Evolutionary conservation across 2,113 vertebrate species (phyloP).

Genomic region (Prunella himalayana): DNA sequence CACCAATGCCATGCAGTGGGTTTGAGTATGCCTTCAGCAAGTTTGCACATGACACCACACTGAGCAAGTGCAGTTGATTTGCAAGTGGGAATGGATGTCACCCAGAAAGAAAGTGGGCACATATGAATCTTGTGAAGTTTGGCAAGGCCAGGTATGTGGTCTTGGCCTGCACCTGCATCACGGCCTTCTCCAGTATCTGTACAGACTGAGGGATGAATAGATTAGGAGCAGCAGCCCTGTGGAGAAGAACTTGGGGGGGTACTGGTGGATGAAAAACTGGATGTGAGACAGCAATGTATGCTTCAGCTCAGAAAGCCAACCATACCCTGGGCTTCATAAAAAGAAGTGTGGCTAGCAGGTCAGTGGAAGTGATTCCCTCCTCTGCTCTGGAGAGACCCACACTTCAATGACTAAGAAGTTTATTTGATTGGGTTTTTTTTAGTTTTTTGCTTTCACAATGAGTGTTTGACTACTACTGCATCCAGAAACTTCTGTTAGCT

Average conservation of each 20-base stretch:
- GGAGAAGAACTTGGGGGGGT: background rate
- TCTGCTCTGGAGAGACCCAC: background rate
- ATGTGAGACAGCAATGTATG: background rate
- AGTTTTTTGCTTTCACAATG: background rate
- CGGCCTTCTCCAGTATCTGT: background rate
- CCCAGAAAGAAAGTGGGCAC: too few species aligned
- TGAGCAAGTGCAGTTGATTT: background rate
- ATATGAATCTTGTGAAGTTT: background rate
- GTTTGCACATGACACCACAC: fast-evolving
- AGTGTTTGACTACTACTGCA: fast-evolving
- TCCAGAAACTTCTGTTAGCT: background rate
- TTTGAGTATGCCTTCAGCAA: background rate
- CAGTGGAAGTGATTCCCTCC: background rate
- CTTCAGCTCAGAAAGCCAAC: background rate
- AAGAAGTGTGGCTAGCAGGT: background rate
- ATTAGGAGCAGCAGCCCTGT: background rate
- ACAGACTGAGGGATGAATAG: background rate
- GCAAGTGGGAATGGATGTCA: background rate
- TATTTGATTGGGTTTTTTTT: fast-evolving
- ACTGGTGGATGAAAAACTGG: background rate
- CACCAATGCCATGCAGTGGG: fast-evolving
- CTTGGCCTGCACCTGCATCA: background rate
- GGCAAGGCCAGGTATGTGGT: background rate
- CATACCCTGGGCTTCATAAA: background rate
- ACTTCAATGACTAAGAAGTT: background rate